Conservation (phyloP, 2,888 invertebrate species). For the Chouioia cunea region DNA sequence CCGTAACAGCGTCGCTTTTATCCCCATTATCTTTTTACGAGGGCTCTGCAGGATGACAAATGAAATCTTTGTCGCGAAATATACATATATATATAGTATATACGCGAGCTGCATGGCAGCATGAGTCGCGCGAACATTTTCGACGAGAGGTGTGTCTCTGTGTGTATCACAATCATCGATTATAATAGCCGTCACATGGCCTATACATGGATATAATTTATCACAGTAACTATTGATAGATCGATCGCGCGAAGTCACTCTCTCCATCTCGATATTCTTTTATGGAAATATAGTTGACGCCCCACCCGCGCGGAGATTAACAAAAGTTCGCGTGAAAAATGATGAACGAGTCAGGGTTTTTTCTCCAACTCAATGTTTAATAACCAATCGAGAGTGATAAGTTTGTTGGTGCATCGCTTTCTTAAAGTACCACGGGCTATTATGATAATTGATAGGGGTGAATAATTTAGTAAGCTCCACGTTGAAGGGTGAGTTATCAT, state of each 20-base stretch:
- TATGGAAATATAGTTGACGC: constrained; percentile 38
- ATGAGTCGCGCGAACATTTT: constrained; percentile 3
- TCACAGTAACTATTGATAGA: constrained; percentile 41
- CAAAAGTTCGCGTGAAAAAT: constrained; percentile 39
- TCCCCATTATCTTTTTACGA: constrained; percentile 37
- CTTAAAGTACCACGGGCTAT: neutral
- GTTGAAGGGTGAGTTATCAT: too few relatives aligned
- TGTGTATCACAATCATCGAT: constrained; percentile 34
- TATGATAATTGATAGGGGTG: constrained; percentile 21
- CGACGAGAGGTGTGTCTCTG: too few relatives aligned
- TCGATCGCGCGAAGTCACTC: constrained; percentile 19
- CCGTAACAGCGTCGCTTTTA: constrained; percentile 25
- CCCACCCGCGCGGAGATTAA: constrained; percentile 14
- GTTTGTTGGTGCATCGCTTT: too few relatives aligned
- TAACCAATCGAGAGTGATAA: constrained; percentile 10
- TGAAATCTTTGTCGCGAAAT: constrained; percentile 38
- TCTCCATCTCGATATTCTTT: constrained; percentile 24
- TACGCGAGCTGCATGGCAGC: neutral
- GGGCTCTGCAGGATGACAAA: constrained; percentile 37
- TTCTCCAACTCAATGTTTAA: constrained; percentile 7
- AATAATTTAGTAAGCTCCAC: too few relatives aligned
- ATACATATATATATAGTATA: neutral
- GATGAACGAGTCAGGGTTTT: neutral
- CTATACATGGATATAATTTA: constrained; percentile 26
- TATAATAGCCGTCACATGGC: constrained; percentile 33